phyloP scores from a whole-genome alignment of 2,888 invertebrate genomes.

The Agrotis puta region DNA sequence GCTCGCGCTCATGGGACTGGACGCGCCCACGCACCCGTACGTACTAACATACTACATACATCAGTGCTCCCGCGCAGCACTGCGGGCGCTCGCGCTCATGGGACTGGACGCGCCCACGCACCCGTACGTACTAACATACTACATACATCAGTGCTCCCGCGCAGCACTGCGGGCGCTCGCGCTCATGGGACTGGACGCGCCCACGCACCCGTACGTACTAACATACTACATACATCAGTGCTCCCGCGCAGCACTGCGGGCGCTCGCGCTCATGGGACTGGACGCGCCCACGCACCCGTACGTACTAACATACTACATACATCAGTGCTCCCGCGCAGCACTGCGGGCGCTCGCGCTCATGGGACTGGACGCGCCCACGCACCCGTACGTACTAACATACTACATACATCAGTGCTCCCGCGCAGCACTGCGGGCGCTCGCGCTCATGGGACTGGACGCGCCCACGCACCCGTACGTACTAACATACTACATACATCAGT shows the following conservation, averaged over 20 bases:
- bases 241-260: slow-evolving; percentile 7
- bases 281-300: slow-evolving; percentile 84
- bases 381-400: slow-evolving; percentile 9
- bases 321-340: neutral
- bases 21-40: slow-evolving; percentile 84
- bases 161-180: slow-evolving; percentile 12
- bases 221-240: neutral
- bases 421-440: neutral
- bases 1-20: slow-evolving; percentile 95
- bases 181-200: slow-evolving; percentile 88
- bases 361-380: slow-evolving; percentile 12
- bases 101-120: neutral
- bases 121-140: slow-evolving; percentile 1
- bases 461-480: slow-evolving; percentile 16
- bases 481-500: slow-evolving; percentile 4
- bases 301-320: slow-evolving; percentile 4
- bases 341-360: slow-evolving; percentile 1
- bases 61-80: slow-evolving; percentile 5
- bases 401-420: neutral
- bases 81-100: neutral
- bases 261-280: slow-evolving; percentile 71
- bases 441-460: slow-evolving; percentile 16
- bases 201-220: slow-evolving; percentile 14
- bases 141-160: slow-evolving; percentile 1
- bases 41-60: slow-evolving; percentile 8